Evolutionary conservation across 1,140 invertebrate species (phyloP).

Genomic region (Conopomorpha cramerella): DNA sequence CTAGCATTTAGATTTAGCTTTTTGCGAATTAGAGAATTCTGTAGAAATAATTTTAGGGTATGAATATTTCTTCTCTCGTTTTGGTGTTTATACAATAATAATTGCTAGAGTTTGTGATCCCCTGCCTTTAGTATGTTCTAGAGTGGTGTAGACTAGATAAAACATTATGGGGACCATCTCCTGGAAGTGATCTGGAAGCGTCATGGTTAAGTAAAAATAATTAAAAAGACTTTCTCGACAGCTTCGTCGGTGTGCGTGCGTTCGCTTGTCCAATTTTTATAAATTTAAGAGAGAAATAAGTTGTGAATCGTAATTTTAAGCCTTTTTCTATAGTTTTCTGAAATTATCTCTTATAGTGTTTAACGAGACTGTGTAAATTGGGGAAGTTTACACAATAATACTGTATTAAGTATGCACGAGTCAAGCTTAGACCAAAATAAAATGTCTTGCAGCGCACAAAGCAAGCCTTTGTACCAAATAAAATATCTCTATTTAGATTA

Average conservation of each 20-base stretch:
- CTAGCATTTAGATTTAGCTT: slow-evolving; percentile 39
- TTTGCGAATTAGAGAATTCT: slow-evolving; percentile 23
- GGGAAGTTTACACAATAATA: slow-evolving; percentile 52
- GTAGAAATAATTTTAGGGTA: slow-evolving; percentile 6
- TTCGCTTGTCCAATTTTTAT: background rate
- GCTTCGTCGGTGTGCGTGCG: background rate
- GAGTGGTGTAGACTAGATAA: slow-evolving; percentile 27
- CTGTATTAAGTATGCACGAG: slow-evolving; percentile 35
- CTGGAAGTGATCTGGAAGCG: slow-evolving; percentile 16
- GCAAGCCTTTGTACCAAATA: slow-evolving; percentile 1
- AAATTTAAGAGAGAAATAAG: slow-evolving; percentile 2
- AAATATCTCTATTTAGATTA: slow-evolving; percentile 9
- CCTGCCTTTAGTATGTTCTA: slow-evolving; percentile 32
- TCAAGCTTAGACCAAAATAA: slow-evolving; percentile 38
- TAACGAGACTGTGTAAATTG: slow-evolving; percentile 39
- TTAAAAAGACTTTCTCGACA: too few relatives aligned
- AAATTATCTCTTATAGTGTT: slow-evolving; percentile 16
- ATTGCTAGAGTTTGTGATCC: slow-evolving; percentile 46
- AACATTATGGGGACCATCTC: slow-evolving; percentile 51
- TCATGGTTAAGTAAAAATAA: background rate
- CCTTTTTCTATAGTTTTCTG: slow-evolving; percentile 15
- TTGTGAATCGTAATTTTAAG: slow-evolving; percentile 33
- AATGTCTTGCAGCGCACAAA: slow-evolving; percentile 34
- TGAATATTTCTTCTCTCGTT: slow-evolving; percentile 23
- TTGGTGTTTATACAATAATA: slow-evolving; percentile 24